Evolutionary conservation across 2,113 vertebrate genomes (phyloP), one percentile per base, ranked within the genome.

Genomic region (Rhinogobius similis): DNA sequence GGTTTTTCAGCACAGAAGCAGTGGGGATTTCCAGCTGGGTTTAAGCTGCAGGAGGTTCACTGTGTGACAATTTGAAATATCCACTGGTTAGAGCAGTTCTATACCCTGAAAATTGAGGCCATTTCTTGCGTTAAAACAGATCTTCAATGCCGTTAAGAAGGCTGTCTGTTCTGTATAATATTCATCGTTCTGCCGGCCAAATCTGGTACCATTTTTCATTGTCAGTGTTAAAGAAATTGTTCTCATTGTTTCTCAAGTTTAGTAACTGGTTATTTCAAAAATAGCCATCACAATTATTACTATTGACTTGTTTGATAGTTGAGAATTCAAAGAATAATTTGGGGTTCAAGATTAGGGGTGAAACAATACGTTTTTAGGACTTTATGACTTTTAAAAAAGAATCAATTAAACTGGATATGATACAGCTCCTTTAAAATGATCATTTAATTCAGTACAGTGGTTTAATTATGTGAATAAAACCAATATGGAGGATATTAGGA

Each of bases 1-100:
- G 72, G 10, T 41, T 80, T 83, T 69, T 68, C 50, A 76, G 48
- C 76, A 67, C 70, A 68, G 80, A 71, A 77, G 83, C 74, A 73
- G 67, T 50, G 26, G 55, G 68, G 78, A 27, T 63, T 65, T 72
- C 78, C 73, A 65, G 82, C 82, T 83, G 86, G 72, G 73, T 79
- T 14, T 62, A 64, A 85, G 75, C 82, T 78, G 85, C 78, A 78
- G 76, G 77, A 72, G 75, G 67, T 64, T 64, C 74, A 71, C 73
- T 76, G 53, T 76, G 73, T 69, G 62, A 76, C 75, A 74, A 76
- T 70, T 73, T 39, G 21, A 82, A 76, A 78, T 73, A 48, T 29
- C 6, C 6, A 14, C 29, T 58, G 26, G 29, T 58, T 58, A 29
- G 55, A 66, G 65, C 55, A 73, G 74, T 38, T 43, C 58, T 70